Evolutionary conservation across 2,888 invertebrate genomes (phyloP).

Genomic region (Mactromeris polynyma): DNA sequence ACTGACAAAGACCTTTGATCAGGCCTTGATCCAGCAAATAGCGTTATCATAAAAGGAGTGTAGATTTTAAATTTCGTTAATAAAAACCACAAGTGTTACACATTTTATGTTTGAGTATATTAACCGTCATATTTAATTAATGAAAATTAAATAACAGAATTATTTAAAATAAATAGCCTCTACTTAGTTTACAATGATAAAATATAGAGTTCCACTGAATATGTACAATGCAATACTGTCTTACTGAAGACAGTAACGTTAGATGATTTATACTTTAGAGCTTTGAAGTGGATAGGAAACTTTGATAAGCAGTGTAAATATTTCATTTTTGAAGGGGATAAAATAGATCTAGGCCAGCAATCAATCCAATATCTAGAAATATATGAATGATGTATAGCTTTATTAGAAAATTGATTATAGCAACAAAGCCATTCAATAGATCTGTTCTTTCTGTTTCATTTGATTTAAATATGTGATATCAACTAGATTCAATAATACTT

Average conservation of each 20-base stretch:
- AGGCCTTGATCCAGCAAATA: constrained; percentile 39
- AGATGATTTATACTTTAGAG: neutral
- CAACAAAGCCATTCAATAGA: neutral
- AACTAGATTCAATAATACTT: no score
- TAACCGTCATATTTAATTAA: neutral
- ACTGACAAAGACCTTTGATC: constrained; percentile 57
- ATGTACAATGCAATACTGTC: neutral
- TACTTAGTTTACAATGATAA: no score
- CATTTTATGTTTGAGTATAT: neutral
- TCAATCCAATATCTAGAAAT: neutral
- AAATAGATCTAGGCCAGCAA: neutral
- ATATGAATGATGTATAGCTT: neutral
- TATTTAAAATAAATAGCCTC: no score
- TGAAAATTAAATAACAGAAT: neutral
- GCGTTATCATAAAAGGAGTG: constrained; percentile 46
- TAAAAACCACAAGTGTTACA: constrained; percentile 29
- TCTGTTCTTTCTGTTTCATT: neutral
- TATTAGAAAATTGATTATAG: neutral
- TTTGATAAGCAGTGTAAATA: neutral
- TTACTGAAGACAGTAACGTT: neutral
- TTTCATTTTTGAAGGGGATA: neutral
- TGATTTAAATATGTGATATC: no score
- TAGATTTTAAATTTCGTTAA: constrained; percentile 17
- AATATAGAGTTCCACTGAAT: no score
- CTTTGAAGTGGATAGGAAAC: neutral